A percentile compares a stretch with the other conserved stretches of the same genome.
phyloP scores from a whole-genome alignment of 2,888 invertebrate species.

The Thymelicus sylvestris region DNA sequence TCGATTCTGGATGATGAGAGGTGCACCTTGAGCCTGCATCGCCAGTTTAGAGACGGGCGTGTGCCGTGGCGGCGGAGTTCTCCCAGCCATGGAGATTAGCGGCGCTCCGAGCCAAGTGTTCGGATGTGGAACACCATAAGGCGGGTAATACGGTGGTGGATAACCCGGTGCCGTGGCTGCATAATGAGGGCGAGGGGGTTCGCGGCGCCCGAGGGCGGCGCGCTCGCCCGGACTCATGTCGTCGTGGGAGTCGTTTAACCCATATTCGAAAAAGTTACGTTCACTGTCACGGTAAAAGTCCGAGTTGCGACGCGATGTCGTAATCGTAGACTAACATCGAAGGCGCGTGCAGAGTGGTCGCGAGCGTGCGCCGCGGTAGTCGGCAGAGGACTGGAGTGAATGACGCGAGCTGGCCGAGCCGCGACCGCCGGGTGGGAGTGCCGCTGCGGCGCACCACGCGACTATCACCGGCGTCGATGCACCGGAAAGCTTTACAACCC shows the following conservation, averaged over 20 bases:
- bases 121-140: constrained; percentile 83
- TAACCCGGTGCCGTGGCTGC: constrained; percentile 79
- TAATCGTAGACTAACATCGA: constrained; percentile 82
- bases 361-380: constrained; percentile 75
- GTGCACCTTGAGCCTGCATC: constrained; percentile 93
- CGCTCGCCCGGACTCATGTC: constrained; percentile 84
- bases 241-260: constrained; percentile 87
- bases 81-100: constrained; percentile 90
- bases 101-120: constrained; percentile 92
- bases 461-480: constrained; percentile 67
- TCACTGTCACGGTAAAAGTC: constrained; percentile 82
- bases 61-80: constrained; percentile 75
- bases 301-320: constrained; percentile 75
- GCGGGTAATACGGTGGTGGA: constrained; percentile 81
- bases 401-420: constrained; percentile 72
- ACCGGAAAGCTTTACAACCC: constrained; percentile 80
- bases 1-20: constrained; percentile 90
- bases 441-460: constrained; percentile 69
- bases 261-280: constrained; percentile 84
- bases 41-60: constrained; percentile 90
- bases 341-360: constrained; percentile 64
- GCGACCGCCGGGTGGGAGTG: constrained; percentile 73
- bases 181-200: constrained; percentile 81
- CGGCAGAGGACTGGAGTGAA: constrained; percentile 81
- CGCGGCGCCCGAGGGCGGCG: constrained; percentile 82